Evolutionary conservation across 2,797 vertebrate species (phyloP).

Genomic region (Atherinosoma microstoma): DNA sequence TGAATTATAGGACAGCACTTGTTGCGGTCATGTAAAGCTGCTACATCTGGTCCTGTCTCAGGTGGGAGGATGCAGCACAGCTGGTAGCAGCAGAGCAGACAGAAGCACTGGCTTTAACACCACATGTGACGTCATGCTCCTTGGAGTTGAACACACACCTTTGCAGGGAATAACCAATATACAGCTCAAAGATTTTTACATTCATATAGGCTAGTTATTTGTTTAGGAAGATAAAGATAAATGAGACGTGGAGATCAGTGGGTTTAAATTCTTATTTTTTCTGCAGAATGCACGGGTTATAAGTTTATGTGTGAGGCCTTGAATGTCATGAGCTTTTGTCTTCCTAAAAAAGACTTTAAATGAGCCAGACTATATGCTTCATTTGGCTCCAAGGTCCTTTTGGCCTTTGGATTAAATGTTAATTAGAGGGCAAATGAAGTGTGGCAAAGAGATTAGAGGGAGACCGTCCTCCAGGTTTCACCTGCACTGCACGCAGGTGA

Average conservation of each 20-base stretch:
- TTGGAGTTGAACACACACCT: too few relatives aligned
- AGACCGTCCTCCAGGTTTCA: conserved; percentile 44
- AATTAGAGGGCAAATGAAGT: conserved; percentile 63
- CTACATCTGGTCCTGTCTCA: conserved; percentile 42
- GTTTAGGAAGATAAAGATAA: too few relatives aligned
- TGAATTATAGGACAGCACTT: conserved; percentile 3
- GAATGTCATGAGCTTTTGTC: conserved; percentile 12
- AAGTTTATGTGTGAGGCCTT: background rate
- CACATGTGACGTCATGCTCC: too few relatives aligned
- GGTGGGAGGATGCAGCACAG: conserved; percentile 22
- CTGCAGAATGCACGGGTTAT: background rate
- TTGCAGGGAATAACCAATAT: too few relatives aligned
- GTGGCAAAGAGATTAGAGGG: conserved; percentile 53
- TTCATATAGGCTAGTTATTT: too few relatives aligned
- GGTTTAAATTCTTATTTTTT: too few relatives aligned
- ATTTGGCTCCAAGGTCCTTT: conserved; percentile 49
- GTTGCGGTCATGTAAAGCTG: conserved; percentile 23
- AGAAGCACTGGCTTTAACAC: background rate
- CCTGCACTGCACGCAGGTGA: conserved; percentile 13
- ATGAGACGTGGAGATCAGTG: too few relatives aligned
- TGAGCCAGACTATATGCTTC: conserved; percentile 40
- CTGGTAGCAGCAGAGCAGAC: background rate
- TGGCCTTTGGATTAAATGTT: conserved; percentile 49
- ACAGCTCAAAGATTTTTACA: too few relatives aligned
- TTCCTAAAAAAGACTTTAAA: conserved; percentile 27